phyloP scores from a whole-genome alignment of 2,888 invertebrate genomes.

The Allolobophora icterica region DNA sequence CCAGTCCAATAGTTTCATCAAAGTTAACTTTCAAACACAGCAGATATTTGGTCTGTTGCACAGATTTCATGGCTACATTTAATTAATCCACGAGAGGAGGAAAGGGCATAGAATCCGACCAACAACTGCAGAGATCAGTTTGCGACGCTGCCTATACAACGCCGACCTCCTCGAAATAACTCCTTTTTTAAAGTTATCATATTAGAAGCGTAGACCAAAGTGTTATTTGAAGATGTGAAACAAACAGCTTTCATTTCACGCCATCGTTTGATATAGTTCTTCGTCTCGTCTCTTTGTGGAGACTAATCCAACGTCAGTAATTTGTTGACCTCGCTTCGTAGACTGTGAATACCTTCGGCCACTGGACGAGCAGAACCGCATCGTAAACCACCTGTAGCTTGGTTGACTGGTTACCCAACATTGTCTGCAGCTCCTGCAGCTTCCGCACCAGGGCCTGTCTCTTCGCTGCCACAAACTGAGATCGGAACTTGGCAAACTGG shows the following conservation, averaged over 20 bases:
- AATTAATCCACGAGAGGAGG: background rate
- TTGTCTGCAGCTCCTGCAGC: conserved; percentile 13
- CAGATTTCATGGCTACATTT: background rate
- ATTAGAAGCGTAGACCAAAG: background rate
- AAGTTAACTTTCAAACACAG: too few species aligned
- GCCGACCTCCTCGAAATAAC: background rate
- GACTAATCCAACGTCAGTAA: background rate
- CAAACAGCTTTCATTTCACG: background rate
- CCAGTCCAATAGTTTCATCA: too few species aligned
- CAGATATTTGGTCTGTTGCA: background rate
- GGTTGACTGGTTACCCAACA: background rate
- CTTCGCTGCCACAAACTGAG: background rate
- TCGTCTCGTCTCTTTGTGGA: background rate
- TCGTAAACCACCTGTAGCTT: background rate
- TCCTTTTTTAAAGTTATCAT: background rate
- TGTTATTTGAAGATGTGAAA: background rate
- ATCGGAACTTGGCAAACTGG: background rate
- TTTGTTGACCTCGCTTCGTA: too few species aligned
- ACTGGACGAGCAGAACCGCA: background rate
- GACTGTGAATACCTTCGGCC: background rate
- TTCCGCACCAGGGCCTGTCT: conserved; percentile 5
- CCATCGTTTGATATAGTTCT: background rate
- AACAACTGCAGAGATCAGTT: background rate
- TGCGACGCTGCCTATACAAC: background rate
- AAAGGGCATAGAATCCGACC: background rate